Base-by-base conservation (phyloP, 2,113 vertebrate species). In the Todiramphus saurophagus region DNA sequence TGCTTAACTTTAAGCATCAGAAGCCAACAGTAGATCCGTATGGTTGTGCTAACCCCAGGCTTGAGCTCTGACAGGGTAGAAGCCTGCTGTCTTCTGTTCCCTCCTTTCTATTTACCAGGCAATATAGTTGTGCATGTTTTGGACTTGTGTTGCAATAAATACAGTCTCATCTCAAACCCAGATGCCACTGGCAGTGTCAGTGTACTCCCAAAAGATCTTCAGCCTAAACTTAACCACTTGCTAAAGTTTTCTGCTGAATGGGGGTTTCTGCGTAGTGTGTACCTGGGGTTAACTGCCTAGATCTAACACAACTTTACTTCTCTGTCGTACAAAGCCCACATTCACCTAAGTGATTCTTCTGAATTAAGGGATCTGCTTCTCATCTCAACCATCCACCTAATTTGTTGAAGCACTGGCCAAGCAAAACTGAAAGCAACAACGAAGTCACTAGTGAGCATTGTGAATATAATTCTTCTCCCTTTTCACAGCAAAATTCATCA, bases 401-500 rank as follows among this genome's bases (percentile, higher is more conserved):
- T 21, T 41, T 64, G 7, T 23, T 82, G 56, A 87, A 84, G 55
- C 62, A 21, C 60, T 51, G 70, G 46, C 58, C 53, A 69, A 90
- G 58, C 33, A 92, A 84, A 94, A 87, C 37, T 68, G 76, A 96
- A 86, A 48, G 13, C 58, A 84, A 16, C 48, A 62, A 35, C 13
- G 9, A 31, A 89, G 35, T 55, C 80, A 72, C 28, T 30, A 82
- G 30, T 62, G 44, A 94, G 50, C 56, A 76, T 76, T 89, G 53
- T 72, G 28, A 50, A 87, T 81, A 67, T 13, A 84, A 30, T 67
- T 89, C 46, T 78, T 77, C 44, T 64, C 51, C 30, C 27, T 90
- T 93, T 89, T 51, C 55, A 77, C n/a, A 66, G 55, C 4, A 96
- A 92, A 94, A 94, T 66, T 83, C 18, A 13, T 37, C 77, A 91